These are phyloP conservation scores for Embiotoca jacksoni DNA, from an alignment of 2,113 vertebrate species.

Conservation along the genomic window DNA sequence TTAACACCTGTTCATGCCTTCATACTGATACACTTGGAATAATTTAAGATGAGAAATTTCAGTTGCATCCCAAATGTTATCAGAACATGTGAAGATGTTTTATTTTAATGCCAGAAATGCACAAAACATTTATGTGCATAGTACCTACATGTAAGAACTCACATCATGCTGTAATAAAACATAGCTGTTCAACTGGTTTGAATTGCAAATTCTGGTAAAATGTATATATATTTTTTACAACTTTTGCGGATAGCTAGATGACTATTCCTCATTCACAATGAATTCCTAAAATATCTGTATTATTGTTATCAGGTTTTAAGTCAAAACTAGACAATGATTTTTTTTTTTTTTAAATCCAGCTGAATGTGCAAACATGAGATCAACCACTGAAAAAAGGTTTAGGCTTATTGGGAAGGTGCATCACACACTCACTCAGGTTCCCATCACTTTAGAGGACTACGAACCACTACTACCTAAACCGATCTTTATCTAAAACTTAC, in stretches of 20 bases:
- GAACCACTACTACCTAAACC: neutral
- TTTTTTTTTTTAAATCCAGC: neutral
- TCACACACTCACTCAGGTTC: too few relatives aligned
- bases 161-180: neutral
- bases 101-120: neutral
- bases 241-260: neutral
- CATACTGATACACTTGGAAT: constrained; percentile 66
- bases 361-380: neutral
- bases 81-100: neutral
- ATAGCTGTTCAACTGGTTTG: too few relatives aligned
- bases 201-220: too few relatives aligned
- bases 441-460: too few relatives aligned
- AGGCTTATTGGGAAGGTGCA: neutral
- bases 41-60: constrained; percentile 4
- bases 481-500: neutral
- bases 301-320: neutral
- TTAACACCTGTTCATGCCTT: constrained; percentile 75
- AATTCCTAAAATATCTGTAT: neutral
- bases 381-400: neutral
- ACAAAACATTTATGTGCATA: neutral
- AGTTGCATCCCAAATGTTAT: constrained; percentile 1
- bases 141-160: neutral
- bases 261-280: neutral
- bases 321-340: neutral
- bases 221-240: too few relatives aligned